Evolutionary conservation across 2,113 vertebrate genomes (phyloP).

Genomic region (Sylvicapra grimmia): DNA sequence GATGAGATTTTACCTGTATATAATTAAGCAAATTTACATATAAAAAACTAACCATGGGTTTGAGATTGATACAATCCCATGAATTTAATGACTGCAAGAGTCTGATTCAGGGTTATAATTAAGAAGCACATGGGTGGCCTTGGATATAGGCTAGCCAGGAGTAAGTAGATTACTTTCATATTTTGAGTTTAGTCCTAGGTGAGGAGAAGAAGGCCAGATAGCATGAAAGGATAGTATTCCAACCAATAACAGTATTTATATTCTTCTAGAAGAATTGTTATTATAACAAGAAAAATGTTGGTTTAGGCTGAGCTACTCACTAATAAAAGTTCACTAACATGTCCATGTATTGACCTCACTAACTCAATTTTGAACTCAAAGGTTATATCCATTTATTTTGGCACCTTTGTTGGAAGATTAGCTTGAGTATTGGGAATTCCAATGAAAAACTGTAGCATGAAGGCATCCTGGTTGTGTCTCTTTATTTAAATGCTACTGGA

Average conservation of each 20-base stretch:
- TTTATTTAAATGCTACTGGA: constrained; percentile 62
- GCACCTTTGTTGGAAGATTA: constrained; percentile 70
- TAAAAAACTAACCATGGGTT: constrained; percentile 30
- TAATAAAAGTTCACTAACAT: constrained; percentile 62
- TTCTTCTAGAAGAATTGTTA: constrained; percentile 47
- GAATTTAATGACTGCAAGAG: neutral
- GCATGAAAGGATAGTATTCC: neutral
- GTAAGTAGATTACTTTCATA: constrained; percentile 24
- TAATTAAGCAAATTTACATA: constrained; percentile 46
- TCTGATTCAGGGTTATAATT: constrained; percentile 27
- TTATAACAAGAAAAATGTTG: constrained; percentile 63
- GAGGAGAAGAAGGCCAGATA: neutral
- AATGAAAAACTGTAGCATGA: constrained; percentile 71
- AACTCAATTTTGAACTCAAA: constrained; percentile 72
- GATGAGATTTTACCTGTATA: constrained; percentile 51
- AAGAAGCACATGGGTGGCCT: constrained; percentile 5
- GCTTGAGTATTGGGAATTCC: constrained; percentile 63
- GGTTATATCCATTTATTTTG: constrained; percentile 76
- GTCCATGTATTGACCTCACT: constrained; percentile 68
- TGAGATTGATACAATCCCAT: neutral
- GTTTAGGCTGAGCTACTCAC: constrained; percentile 34
- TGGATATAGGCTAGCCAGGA: constrained; percentile 12
- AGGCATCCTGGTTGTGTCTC: constrained; percentile 44
- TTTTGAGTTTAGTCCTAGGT: constrained; percentile 20
- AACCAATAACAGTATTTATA: constrained; percentile 50